Base-by-base conservation (phyloP, 2,888 invertebrate genomes). In the Dinocampus coccinellae region DNA sequence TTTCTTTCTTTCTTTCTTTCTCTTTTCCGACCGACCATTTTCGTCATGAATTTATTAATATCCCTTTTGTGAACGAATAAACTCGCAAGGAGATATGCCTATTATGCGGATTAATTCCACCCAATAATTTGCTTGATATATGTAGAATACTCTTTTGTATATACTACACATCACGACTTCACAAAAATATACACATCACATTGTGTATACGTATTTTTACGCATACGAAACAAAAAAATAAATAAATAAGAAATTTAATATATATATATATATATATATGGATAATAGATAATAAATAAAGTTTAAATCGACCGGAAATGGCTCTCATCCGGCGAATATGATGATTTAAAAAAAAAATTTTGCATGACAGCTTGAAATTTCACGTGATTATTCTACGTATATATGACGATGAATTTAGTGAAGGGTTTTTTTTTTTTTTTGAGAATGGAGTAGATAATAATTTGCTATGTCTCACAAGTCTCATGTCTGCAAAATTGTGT, bases 1-100 rank as follows among this genome's bases (percentile, higher is more conserved):
- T n/a, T 39, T 39, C 65, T 39, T 36, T 24, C 26, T 10, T 39
- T 36, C 20, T 47, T 4, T 52, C 62, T 36, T 33, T 26, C 24
- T 61, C 57, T 57, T 33, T 16, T n/a, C 13, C 13, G 26, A 34
- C 65, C 24, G 57, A 34, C 70, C 36, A 60, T 47, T 70, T 65
- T 70, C 65, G 52, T 70, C 60, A 58, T 58, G 64, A 70, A 70
- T 70, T 64, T 70, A 70, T 70, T 70, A 64, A 70, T 70, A 64
- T 64, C 58, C 16, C 7, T 58, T 36, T 63, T 22, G 22, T 10
- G 24, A 58, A 60, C 36, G 63, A 62, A 69, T 69, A 64, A 63
- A 58, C 42, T 55, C 29, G 13, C 16, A 39, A 16, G 20, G 57
- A 63, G 57, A 57, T 20, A 39, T 47, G 47, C 22, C 63, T 29